Evolutionary conservation across 92 coral and sea anemone genomes (phyloP).

Genomic region (Palythoa grandiflora): DNA sequence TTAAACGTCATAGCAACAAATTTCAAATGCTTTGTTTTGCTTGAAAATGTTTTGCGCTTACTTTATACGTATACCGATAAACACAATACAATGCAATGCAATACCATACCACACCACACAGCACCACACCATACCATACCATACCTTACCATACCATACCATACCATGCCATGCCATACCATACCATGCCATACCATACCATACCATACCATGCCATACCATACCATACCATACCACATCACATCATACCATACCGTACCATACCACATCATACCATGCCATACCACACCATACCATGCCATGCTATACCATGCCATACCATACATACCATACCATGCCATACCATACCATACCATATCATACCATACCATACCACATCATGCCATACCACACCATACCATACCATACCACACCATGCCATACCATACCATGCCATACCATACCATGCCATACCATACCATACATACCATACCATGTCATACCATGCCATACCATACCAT

Average conservation of each 20-base stretch:
- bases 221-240: slow-evolving; percentile 36
- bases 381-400: slow-evolving; percentile 45
- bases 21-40: too few species aligned
- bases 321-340: slow-evolving; percentile 38
- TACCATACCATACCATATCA: slow-evolving; percentile 14
- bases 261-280: too few species aligned
- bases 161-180: slow-evolving; percentile 37
- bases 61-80: too few species aligned
- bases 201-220: slow-evolving; percentile 17
- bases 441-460: slow-evolving; percentile 30
- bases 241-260: slow-evolving; percentile 34
- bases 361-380: slow-evolving; percentile 51
- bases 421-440: slow-evolving; percentile 34
- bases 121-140: background rate
- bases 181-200: slow-evolving; percentile 27
- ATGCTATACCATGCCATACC: slow-evolving; percentile 37
- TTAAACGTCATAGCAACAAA: too few species aligned
- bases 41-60: too few species aligned
- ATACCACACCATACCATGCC: too few species aligned
- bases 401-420: slow-evolving; percentile 34
- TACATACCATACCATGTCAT: background rate
- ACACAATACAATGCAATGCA: background rate
- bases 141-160: background rate
- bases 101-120: background rate
- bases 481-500: background rate